A percentile compares a stretch with the other conserved stretches of the same genome.
phyloP scores from a whole-genome alignment of 1,140 invertebrate species.

The Araneus ventricosus region DNA sequence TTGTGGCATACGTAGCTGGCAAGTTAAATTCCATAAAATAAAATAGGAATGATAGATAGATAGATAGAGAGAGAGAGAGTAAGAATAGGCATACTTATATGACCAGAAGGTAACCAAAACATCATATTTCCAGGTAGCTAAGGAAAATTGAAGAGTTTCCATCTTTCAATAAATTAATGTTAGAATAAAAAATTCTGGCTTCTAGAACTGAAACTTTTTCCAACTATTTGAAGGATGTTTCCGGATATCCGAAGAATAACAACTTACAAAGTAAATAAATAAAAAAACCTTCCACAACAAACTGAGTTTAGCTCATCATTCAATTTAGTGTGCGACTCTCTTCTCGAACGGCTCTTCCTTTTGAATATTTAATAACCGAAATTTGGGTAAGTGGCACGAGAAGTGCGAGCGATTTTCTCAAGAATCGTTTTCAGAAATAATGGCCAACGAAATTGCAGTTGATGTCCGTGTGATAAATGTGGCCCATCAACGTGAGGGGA shows the following conservation, averaged over 20 bases:
- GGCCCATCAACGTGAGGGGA: conserved; percentile 5
- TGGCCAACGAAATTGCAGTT: conserved; percentile 33
- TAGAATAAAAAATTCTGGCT: too few relatives aligned
- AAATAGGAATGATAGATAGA: too few relatives aligned
- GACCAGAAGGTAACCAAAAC: too few relatives aligned
- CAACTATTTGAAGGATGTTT: background rate
- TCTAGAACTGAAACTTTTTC: background rate
- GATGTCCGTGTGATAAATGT: conserved; percentile 49
- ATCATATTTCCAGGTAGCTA: too few relatives aligned
- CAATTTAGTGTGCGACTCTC: background rate
- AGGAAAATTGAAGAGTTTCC: too few relatives aligned
- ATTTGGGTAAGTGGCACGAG: conserved; percentile 42
- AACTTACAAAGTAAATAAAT: background rate
- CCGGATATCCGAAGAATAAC: background rate
- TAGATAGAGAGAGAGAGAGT: too few relatives aligned
- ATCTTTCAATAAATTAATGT: too few relatives aligned
- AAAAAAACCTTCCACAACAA: background rate
- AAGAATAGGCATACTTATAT: too few relatives aligned
- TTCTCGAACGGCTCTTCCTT: background rate
- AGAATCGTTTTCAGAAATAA: conserved; percentile 55
- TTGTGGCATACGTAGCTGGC: too few relatives aligned
- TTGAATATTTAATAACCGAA: conserved; percentile 52
- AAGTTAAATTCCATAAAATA: too few relatives aligned
- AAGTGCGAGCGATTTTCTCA: conserved; percentile 45
- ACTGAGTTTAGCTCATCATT: conserved; percentile 22